A percentile compares a stretch with the other conserved stretches of the same genome.
Conservation (phyloP, 2,888 invertebrate species). For the Choreutis nemorana region DNA sequence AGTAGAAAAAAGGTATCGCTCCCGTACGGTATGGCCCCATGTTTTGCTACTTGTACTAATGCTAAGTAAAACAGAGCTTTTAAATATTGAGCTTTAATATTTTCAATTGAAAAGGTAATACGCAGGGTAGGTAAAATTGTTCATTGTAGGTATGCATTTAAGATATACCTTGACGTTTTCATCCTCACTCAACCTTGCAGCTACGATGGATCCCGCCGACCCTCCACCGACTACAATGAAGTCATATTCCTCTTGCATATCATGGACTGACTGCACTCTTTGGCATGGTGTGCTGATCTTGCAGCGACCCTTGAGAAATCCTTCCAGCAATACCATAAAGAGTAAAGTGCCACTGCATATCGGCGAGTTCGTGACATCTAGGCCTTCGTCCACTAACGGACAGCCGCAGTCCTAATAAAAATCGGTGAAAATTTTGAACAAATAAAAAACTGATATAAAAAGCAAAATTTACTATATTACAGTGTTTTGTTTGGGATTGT, state of each 20-base stretch:
- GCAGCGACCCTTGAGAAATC: constrained; percentile 61
- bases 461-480: too few species aligned
- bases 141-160: too few species aligned
- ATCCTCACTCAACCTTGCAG: constrained; percentile 66
- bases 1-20: too few species aligned
- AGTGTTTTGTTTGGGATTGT: too few species aligned
- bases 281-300: constrained; percentile 60
- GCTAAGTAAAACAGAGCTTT: too few species aligned
- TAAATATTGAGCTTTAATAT: too few species aligned
- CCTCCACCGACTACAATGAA: constrained; percentile 72
- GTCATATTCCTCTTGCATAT: constrained; percentile 56
- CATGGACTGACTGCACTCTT: constrained; percentile 43
- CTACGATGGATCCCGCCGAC: constrained; percentile 69
- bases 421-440: too few species aligned
- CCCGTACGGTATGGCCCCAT: too few species aligned
- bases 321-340: constrained; percentile 69
- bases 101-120: too few species aligned
- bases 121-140: too few species aligned
- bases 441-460: too few species aligned
- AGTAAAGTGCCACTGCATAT: constrained; percentile 56
- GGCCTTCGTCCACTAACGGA: constrained; percentile 47
- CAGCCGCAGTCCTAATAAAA: constrained; percentile 61
- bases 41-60: too few species aligned
- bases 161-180: constrained; percentile 48
- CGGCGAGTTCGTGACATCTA: constrained; percentile 58